phyloP scores from a whole-genome alignment of 2,113 vertebrate genomes.

The Platysternon megacephalum region DNA sequence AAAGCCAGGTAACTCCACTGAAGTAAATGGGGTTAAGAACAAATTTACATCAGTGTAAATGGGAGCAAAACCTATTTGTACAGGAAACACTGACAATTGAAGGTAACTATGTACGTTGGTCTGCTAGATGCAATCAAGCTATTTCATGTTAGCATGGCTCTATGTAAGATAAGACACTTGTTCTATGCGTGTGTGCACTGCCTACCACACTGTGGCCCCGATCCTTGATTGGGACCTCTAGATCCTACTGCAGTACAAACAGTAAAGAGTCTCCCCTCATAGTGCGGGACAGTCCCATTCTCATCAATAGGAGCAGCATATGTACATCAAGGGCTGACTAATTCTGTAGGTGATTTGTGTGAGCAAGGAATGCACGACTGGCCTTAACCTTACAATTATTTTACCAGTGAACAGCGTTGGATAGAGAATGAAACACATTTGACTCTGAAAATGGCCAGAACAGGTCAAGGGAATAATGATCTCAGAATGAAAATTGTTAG shows the following conservation, averaged over 20 bases:
- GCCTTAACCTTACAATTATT: neutral
- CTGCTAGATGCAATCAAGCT: neutral
- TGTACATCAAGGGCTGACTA: neutral
- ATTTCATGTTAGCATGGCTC: neutral
- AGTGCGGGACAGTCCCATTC: neutral
- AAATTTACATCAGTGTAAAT: neutral
- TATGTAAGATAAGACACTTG: neutral
- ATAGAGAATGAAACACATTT: slow-evolving; percentile 26
- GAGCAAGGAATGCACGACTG: neutral
- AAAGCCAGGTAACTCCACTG: slow-evolving; percentile 4
- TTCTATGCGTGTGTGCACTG: neutral
- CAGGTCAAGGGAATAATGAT: slow-evolving; percentile 47
- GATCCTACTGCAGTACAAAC: neutral
- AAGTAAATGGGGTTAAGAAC: neutral
- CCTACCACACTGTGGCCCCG: neutral
- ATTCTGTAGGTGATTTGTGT: neutral
- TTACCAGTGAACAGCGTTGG: neutral
- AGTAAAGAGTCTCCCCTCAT: neutral
- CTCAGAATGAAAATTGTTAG: neutral
- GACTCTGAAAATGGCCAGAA: slow-evolving; percentile 41
- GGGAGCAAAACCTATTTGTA: neutral
- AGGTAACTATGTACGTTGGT: neutral
- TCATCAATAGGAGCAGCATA: neutral
- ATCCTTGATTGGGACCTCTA: neutral
- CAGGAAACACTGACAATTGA: neutral